Percentiles rank a stretch among this genome's conserved stretches.
Conservation (phyloP, 2,797 vertebrate genomes). For the Rhinoraja longicauda region DNA sequence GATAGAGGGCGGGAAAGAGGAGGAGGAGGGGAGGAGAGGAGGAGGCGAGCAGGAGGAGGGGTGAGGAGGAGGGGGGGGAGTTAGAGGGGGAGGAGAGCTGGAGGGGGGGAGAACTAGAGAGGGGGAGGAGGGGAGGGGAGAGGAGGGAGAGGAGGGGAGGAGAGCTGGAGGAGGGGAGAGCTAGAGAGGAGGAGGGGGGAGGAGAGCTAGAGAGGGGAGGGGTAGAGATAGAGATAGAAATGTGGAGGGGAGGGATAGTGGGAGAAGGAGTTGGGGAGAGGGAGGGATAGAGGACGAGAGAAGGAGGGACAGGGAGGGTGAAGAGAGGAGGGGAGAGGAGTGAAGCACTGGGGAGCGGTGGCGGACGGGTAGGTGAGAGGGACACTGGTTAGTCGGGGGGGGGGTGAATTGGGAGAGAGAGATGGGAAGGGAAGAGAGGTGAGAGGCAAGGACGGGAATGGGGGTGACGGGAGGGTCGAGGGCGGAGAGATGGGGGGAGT, state of each 20-base stretch:
- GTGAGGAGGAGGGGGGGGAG: conserved; percentile 41
- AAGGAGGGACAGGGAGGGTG: conserved; percentile 39
- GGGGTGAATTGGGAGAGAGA: conserved; percentile 43
- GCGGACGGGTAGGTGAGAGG: too few species aligned
- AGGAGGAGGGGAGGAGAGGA: too few species aligned
- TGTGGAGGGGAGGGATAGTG: not conserved
- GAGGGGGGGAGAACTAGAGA: too few species aligned
- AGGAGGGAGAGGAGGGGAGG: too few species aligned
- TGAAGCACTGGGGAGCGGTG: too few species aligned
- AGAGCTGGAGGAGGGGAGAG: too few species aligned
- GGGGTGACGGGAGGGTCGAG: too few species aligned
- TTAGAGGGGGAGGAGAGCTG: conserved; percentile 51
- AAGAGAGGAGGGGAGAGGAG: too few species aligned
- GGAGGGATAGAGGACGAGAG: conserved; percentile 43
- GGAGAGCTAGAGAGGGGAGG: not conserved
- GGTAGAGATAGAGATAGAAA: conserved; percentile 2
- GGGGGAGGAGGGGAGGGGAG: too few species aligned
- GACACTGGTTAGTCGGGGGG: not conserved
- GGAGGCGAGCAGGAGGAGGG: too few species aligned
- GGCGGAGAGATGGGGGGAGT: too few species aligned
- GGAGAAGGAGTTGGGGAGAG: conserved; percentile 41
- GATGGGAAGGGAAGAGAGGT: too few species aligned
- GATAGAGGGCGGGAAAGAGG: conserved; percentile 54
- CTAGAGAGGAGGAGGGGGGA: not conserved
- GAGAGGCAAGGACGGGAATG: not conserved